Conservation (phyloP, 2,113 vertebrate species). For the Oncorhynchus nerka region DNA sequence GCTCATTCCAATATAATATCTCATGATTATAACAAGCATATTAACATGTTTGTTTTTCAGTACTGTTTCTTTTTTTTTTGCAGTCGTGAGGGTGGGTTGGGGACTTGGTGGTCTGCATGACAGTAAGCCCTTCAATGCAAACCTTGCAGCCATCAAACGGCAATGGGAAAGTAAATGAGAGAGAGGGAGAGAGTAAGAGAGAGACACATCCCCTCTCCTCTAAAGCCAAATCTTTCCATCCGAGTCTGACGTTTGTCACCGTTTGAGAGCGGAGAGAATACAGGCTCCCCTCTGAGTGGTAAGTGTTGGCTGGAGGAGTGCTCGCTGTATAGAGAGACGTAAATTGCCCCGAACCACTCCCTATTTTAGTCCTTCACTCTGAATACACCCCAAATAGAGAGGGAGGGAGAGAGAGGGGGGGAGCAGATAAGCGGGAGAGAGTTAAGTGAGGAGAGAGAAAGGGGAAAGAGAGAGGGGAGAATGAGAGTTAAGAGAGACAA, state of each 20-base stretch:
- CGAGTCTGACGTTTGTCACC: constrained; percentile 29
- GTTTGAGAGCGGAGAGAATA: constrained; percentile 16
- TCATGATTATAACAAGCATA: background rate
- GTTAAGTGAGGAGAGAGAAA: background rate
- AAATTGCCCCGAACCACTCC: constrained; percentile 38
- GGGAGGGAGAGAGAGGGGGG: no score
- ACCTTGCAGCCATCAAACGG: constrained; percentile 10
- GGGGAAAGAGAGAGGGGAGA: background rate
- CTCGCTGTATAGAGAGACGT: constrained; percentile 29
- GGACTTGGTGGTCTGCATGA: constrained; percentile 58
- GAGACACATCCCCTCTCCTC: constrained; percentile 17
- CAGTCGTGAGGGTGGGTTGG: constrained; percentile 3
- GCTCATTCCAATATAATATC: background rate
- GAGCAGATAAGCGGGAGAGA: background rate
- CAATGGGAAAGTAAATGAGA: constrained; percentile 30
- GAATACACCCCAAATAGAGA: background rate
- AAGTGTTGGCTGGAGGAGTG: constrained; percentile 29
- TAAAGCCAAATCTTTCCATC: constrained; percentile 49
- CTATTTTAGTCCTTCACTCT: constrained; percentile 18
- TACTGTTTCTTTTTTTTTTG: background rate
- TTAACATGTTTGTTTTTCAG: background rate
- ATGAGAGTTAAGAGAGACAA: background rate
- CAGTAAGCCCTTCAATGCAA: constrained; percentile 27
- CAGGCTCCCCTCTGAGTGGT: constrained; percentile 21
- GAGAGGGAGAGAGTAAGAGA: no score